A percentile compares a stretch with the other conserved stretches of the same genome.
These are phyloP conservation scores for Oppia nitens DNA, from an alignment of 1,140 invertebrate genomes.

Conservation along the genomic window DNA sequence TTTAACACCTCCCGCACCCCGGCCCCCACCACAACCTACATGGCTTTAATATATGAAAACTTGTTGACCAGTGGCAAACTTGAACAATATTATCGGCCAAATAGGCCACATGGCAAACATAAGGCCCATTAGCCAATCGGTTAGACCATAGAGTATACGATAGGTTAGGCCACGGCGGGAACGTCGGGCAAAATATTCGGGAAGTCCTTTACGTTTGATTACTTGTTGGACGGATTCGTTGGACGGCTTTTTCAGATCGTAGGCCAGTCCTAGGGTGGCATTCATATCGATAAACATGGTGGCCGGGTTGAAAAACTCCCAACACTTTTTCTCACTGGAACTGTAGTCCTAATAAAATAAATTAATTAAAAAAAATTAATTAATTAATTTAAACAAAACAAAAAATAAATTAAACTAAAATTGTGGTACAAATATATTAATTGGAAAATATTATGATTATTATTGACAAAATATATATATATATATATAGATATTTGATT, in stretches of 20 bases:
- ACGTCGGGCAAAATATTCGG: conserved; percentile 7
- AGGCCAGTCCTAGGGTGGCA: conserved; percentile 40
- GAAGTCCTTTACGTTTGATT: conserved; percentile 7
- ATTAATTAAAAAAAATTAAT: no score
- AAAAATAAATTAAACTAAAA: no score
- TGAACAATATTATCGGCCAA: conserved; percentile 1
- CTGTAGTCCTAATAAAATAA: conserved; percentile 54
- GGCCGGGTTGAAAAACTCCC: conserved; percentile 45
- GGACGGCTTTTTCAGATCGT: conserved; percentile 31
- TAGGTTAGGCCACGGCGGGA: background rate
- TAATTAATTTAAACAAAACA: no score
- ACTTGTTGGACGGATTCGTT: background rate
- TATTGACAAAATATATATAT: no score
- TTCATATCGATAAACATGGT: conserved; percentile 41
- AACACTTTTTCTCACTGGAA: conserved; percentile 47
- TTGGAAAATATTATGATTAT: no score
- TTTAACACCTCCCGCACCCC: no score
- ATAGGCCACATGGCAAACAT: conserved; percentile 6
- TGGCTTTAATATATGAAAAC: no score
- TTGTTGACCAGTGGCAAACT: no score
- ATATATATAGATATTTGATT: no score
- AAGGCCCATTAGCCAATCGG: conserved; percentile 5
- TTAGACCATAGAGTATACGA: conserved; percentile 1
- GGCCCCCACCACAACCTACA: no score
- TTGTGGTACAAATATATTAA: no score